Evolutionary conservation across 2,888 invertebrate species (phyloP).

Genomic region (Netelia virgata): DNA sequence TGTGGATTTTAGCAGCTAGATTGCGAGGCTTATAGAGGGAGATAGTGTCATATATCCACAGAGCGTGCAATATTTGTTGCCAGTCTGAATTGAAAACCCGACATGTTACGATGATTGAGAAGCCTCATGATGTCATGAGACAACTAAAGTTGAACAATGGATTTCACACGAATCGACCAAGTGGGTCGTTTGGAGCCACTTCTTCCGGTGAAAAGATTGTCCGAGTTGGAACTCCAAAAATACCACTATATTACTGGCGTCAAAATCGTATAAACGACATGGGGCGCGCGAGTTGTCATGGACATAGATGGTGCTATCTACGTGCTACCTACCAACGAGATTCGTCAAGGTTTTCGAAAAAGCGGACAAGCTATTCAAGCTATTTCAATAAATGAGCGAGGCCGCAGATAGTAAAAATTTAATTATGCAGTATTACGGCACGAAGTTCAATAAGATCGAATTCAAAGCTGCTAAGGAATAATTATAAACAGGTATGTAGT

Average conservation of each 20-base stretch:
- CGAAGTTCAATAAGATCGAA: too few species aligned
- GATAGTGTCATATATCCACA: too few species aligned
- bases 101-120: too few species aligned
- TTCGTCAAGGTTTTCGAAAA: constrained; percentile 22
- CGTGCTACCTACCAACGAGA: constrained; percentile 14
- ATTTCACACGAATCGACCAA: constrained; percentile 2
- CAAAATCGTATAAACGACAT: background rate
- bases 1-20: background rate
- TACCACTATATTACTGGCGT: background rate
- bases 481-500: too few species aligned
- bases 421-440: too few species aligned
- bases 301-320: background rate
- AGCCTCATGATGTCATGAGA: too few species aligned
- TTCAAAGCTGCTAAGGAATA: too few species aligned
- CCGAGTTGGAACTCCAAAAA: background rate
- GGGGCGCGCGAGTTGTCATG: background rate
- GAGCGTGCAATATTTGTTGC: too few species aligned
- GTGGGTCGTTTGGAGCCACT: background rate
- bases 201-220: background rate
- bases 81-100: too few species aligned
- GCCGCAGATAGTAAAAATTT: too few species aligned
- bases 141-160: too few species aligned
- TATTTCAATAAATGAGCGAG: background rate
- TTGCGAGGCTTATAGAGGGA: too few species aligned
- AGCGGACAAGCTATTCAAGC: background rate